Base-by-base conservation (phyloP, 2,888 invertebrate genomes). In the Hyposoter didymator region DNA sequence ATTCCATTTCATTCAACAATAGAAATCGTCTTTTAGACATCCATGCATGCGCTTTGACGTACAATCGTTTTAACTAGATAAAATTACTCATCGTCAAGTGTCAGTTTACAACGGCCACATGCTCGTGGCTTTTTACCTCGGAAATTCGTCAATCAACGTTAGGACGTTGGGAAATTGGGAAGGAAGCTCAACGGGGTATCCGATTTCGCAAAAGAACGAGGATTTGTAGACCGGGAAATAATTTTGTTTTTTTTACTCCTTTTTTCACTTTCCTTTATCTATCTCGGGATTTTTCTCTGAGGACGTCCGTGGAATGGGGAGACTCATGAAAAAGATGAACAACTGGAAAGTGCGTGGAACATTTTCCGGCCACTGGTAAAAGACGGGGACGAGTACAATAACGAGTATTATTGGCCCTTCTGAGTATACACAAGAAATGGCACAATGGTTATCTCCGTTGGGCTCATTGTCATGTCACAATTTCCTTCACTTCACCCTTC, bases 291-390 rank as follows among this genome's bases (percentile, higher is more conserved):
- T 62, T 62, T 75, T 69, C n/a, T 32, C 32, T 12, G 10, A 64
- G 52, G 59, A 59, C 59, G 66, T 78, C 59, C 88, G 87, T 86
- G 84, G 82, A 88, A 84, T 59, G 83, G 88, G 82, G 78, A 79
- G 87, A 80, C 78, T 69, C 22, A 78, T 32, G 67, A 84, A 67
- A 79, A 72, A 75, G 59, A 66, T 73, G 82, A 87, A 81, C 82
- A 88, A 89, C 90, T 88, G 73, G 88, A 89, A 89, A 90, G 89
- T 90, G 90, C 90, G 90, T 90, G 87, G 88, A 86, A 89, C 89
- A 90, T 90, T 90, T 91, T 90, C 89, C 88, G 82, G 82, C n/a
- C 49, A 49, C 70, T 70, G 28, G 84, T 76, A 67, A 80, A 82
- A 84, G 84, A 85, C 85, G 88, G 87, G 85, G 88, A 86, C 86